Conservation (phyloP, 1,140 invertebrate genomes). For the Aradophagus sp. region DNA sequence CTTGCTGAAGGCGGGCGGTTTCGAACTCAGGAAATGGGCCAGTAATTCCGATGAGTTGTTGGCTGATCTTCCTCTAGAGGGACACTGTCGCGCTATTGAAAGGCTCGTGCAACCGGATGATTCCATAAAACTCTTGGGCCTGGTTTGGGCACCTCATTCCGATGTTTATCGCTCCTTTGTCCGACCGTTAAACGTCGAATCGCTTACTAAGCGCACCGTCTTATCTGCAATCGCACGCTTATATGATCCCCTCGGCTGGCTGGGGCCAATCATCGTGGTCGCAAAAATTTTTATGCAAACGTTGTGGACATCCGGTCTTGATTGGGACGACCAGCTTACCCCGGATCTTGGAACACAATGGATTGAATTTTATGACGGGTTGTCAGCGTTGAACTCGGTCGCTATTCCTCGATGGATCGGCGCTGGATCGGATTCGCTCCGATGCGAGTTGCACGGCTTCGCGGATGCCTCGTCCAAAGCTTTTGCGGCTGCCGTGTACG, state of each 20-base stretch:
- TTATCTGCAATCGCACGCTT: neutral
- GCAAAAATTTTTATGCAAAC: neutral
- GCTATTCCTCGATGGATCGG: neutral
- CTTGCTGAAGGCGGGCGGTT: neutral
- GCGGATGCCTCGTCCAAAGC: neutral
- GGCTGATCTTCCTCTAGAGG: neutral
- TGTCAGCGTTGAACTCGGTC: neutral
- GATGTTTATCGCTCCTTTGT: too few species aligned
- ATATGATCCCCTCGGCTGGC: neutral
- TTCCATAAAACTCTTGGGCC: neutral
- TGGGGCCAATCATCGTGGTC: neutral
- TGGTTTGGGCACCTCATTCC: neutral
- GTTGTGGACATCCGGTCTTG: neutral
- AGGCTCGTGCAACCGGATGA: neutral
- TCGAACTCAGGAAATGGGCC: slow-evolving; percentile 1
- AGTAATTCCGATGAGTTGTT: neutral
- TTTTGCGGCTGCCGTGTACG: neutral
- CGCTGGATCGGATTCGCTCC: neutral
- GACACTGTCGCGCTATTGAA: neutral
- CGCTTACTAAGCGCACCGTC: neutral
- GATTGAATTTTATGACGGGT: neutral
- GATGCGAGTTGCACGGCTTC: neutral
- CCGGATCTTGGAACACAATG: neutral
- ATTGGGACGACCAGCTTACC: slow-evolving; percentile 1
- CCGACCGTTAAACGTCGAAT: neutral